Conservation (phyloP, 2,888 invertebrate species). For the Ochlodes sylvanus region DNA sequence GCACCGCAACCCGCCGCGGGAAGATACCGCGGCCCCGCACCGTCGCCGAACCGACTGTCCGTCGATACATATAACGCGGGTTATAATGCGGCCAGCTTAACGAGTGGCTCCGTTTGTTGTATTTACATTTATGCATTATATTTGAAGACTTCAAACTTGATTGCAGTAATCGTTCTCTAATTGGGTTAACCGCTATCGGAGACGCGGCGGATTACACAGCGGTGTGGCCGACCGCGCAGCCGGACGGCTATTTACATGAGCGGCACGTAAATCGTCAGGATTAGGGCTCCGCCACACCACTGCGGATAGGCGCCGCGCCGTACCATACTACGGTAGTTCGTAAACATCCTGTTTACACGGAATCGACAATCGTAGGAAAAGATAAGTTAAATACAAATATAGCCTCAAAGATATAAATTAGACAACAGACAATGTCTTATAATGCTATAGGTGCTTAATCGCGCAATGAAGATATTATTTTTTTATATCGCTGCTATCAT, state of each 20-base stretch:
- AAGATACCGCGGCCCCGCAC: conserved; percentile 27
- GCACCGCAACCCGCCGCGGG: conserved; percentile 15
- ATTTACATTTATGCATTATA: conserved; percentile 31
- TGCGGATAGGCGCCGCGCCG: neutral
- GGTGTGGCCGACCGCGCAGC: neutral
- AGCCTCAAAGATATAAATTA: too few relatives aligned
- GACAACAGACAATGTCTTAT: too few relatives aligned
- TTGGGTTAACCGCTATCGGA: conserved; percentile 42
- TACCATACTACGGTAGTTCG: neutral
- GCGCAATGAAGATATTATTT: too few relatives aligned
- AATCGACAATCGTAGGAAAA: neutral
- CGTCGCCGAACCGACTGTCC: conserved; percentile 5
- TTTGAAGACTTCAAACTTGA: conserved; percentile 38
- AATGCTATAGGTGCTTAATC: too few relatives aligned
- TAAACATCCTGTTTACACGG: neutral
- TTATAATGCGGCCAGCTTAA: conserved; percentile 30
- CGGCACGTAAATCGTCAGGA: conserved; percentile 15
- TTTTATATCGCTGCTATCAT: too few relatives aligned
- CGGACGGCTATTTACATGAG: conserved; percentile 1
- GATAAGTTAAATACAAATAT: too few relatives aligned
- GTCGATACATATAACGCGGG: conserved; percentile 28
- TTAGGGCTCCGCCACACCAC: neutral
- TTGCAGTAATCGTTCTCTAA: conserved; percentile 36
- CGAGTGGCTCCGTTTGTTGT: conserved; percentile 33
- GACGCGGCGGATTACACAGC: neutral